phyloP scores from a whole-genome alignment of 2,888 invertebrate species.

The Orthosia gothica region DNA sequence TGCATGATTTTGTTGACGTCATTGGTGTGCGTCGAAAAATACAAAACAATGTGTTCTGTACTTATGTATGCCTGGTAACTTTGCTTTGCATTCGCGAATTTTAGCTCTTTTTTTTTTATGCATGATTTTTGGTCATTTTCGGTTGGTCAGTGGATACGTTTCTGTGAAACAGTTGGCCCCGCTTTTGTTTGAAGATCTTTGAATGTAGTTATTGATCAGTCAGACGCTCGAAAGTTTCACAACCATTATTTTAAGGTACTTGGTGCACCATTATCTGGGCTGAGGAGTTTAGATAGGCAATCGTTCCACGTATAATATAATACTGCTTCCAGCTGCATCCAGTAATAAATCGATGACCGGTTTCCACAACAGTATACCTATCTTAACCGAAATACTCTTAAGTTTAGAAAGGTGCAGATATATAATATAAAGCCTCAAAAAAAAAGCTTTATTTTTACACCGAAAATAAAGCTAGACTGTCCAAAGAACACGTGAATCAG shows the following conservation, averaged over 20 bases:
- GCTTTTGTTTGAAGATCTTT: too few species aligned
- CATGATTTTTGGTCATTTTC: too few species aligned
- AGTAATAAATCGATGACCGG: background rate
- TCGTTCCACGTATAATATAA: background rate
- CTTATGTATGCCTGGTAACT: slow-evolving; percentile 3
- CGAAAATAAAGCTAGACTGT: background rate
- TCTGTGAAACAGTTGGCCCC: too few species aligned
- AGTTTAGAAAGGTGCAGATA: background rate
- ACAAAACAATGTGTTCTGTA: slow-evolving; percentile 36
- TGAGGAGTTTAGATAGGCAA: background rate
- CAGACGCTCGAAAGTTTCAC: too few species aligned
- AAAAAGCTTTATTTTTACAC: background rate
- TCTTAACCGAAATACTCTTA: background rate
- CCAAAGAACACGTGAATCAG: too few species aligned
- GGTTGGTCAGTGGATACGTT: too few species aligned
- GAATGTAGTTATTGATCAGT: too few species aligned
- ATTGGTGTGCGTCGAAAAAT: slow-evolving; percentile 31
- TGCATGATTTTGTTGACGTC: slow-evolving; percentile 63
- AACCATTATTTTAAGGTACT: too few species aligned
- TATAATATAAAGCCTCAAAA: background rate
- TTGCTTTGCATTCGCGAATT: slow-evolving; percentile 18
- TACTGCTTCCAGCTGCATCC: background rate
- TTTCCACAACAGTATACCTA: background rate
- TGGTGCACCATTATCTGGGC: background rate
- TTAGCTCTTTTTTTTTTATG: background rate